phyloP scores from a whole-genome alignment of 53 echinoderm and acorn worm species.

The Echinarachnius parma region DNA sequence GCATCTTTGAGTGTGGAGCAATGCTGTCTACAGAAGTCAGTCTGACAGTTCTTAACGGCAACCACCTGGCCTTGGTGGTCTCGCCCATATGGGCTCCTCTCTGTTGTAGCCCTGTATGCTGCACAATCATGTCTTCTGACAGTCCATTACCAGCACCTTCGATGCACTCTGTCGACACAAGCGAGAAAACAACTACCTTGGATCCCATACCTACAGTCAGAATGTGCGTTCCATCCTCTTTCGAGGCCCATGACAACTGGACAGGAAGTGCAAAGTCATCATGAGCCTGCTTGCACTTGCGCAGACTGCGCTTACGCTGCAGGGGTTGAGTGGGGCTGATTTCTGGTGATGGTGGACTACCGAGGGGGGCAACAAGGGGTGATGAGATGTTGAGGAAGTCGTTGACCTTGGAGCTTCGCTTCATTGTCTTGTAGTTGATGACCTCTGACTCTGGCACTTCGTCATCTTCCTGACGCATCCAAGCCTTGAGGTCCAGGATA shows the following conservation, averaged over 20 bases:
- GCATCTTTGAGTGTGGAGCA: slow-evolving; percentile 88
- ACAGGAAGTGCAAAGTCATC: slow-evolving; percentile 57
- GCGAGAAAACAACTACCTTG: slow-evolving; percentile 80
- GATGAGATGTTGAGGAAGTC: slow-evolving; percentile 70
- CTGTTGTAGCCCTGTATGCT: slow-evolving; percentile 54
- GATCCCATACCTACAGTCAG: slow-evolving; percentile 86
- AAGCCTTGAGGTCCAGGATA: slow-evolving; percentile 56
- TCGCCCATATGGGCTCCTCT: slow-evolving; percentile 54
- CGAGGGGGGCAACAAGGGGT: slow-evolving; percentile 25
- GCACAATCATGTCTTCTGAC: slow-evolving; percentile 52
- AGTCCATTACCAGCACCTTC: slow-evolving; percentile 18
- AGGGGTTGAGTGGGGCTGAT: neutral
- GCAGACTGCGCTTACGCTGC: slow-evolving; percentile 31
- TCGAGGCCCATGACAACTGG: slow-evolving; percentile 91
- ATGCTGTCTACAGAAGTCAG: slow-evolving; percentile 84
- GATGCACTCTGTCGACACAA: slow-evolving; percentile 52
- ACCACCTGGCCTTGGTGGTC: slow-evolving; percentile 69
- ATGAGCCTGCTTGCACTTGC: neutral
- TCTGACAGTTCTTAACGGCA: slow-evolving; percentile 67
- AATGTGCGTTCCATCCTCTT: slow-evolving; percentile 93
- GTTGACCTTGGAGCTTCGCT: slow-evolving; percentile 92
- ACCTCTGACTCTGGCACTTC: slow-evolving; percentile 61
- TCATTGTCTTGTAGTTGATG: slow-evolving; percentile 91
- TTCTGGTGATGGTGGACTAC: slow-evolving; percentile 33
- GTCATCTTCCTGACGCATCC: slow-evolving; percentile 46